phyloP scores from a whole-genome alignment of 2,797 vertebrate species.

The Cyclura pinguis region DNA sequence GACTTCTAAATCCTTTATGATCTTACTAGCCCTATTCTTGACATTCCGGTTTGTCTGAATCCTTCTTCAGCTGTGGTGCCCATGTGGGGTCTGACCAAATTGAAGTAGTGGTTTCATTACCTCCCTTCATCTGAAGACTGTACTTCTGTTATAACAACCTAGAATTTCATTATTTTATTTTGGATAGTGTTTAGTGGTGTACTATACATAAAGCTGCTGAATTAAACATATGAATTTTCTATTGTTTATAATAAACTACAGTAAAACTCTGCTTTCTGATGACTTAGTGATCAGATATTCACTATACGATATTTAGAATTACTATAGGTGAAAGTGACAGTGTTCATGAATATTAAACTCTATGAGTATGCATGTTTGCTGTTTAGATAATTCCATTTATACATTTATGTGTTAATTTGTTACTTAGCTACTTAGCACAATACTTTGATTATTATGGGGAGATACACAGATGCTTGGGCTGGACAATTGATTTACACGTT shows the following conservation, averaged over 20 bases:
- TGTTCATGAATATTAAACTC: too few species aligned
- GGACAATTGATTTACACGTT: neutral
- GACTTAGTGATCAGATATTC: neutral
- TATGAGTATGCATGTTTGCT: too few species aligned
- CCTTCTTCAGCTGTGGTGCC: too few species aligned
- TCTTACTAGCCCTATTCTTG: too few species aligned
- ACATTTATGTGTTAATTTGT: neutral
- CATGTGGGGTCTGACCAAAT: too few species aligned
- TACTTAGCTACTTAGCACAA: neutral
- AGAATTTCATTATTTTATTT: too few species aligned
- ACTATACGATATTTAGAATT: neutral
- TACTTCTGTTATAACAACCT: neutral
- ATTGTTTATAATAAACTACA: neutral
- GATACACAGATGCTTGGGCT: neutral
- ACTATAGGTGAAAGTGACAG: too few species aligned
- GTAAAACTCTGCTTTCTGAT: neutral
- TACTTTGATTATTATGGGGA: neutral
- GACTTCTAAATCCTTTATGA: too few species aligned
- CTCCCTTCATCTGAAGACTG: too few species aligned
- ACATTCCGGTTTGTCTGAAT: too few species aligned
- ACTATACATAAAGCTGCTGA: neutral
- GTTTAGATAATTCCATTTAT: neutral
- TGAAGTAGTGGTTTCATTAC: too few species aligned
- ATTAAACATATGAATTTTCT: neutral
- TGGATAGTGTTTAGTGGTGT: neutral